Evolutionary conservation across 2,888 invertebrate species (phyloP), one percentile per base, ranked within the genome.

Genomic region (Beris morrisii): DNA sequence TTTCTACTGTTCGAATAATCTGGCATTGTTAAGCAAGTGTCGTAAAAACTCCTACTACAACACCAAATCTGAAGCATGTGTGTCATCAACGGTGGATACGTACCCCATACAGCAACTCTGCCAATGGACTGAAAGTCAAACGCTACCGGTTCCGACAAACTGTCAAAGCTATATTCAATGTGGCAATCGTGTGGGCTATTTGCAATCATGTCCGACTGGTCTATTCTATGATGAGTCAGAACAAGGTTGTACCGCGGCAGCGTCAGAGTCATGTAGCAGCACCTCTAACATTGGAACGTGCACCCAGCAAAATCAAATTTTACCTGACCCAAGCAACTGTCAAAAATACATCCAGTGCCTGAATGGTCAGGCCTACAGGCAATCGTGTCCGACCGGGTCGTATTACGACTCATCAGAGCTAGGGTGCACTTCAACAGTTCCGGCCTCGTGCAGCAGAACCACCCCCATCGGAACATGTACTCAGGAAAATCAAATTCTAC

Each of bases 151-250:
- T 22, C 9, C 15, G 3, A 48, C 15, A 11, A 59, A 46, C 32
- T 61, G 61, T 38, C 52, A 52, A 22, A 28, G 15, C 5, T 61
- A 61, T 43, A 22, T 15, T 4, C 11, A 38, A 9, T 61, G 61
- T n/a, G 12, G 5, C 7, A 38, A 22, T 5, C 6, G 38, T 7
- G 22, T n/a, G 12, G 32, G 31, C 12, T 13, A 22, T 4, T 13
- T 22, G 1, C 4, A 9, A 1, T 22, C 5, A 5, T 61, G 61
- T 22, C 61, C 61, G 5, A 9, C 32, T 7, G 52, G 52, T 13
- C 50, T 50, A 12, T 61, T 50, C 38, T 61, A 32, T 38, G 38
- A 22, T 22, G 4, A 32, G 6, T 7, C 7, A 32, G 11, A 13
- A 4, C 22, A 15, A 38, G 50, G 15, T 15, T 61, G 61, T 22